phyloP scores from a whole-genome alignment of 2,888 invertebrate genomes.

The Prostheceraeus crozeri region DNA sequence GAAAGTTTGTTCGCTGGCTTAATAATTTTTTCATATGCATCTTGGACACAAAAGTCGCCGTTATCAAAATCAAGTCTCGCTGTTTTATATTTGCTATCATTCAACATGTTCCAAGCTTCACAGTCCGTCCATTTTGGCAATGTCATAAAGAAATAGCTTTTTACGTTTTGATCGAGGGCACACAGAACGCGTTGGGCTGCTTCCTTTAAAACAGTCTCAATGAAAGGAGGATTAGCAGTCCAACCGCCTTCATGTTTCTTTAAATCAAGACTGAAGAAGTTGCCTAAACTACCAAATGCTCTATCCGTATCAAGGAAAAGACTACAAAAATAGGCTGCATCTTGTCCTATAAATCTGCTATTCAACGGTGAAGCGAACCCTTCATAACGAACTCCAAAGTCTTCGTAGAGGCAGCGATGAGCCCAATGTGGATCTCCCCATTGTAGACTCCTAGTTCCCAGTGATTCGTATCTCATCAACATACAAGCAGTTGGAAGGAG shows the following conservation, averaged over 20 bases:
- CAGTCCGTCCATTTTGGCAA: slow-evolving; percentile 35
- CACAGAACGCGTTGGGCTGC: slow-evolving; percentile 27
- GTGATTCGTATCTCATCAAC: slow-evolving; percentile 34
- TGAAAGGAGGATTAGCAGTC: slow-evolving; percentile 37
- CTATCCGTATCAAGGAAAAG: slow-evolving; percentile 35
- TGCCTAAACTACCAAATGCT: slow-evolving; percentile 37
- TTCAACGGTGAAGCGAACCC: slow-evolving; percentile 37
- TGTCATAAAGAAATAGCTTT: slow-evolving; percentile 31
- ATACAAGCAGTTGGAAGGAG: slow-evolving; percentile 22
- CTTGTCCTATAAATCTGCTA: slow-evolving; percentile 34
- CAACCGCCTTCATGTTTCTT: slow-evolving; percentile 33
- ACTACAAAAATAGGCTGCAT: slow-evolving; percentile 36
- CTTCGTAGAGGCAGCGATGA: slow-evolving; percentile 19
- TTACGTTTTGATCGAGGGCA: slow-evolving; percentile 22
- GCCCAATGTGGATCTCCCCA: slow-evolving; percentile 33
- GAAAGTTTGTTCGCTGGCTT: slow-evolving; percentile 24
- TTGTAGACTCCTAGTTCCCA: slow-evolving; percentile 36
- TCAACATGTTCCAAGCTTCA: slow-evolving; percentile 31
- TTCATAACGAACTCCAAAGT: slow-evolving; percentile 35
- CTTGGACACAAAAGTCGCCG: slow-evolving; percentile 33
- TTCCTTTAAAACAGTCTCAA: slow-evolving; percentile 30
- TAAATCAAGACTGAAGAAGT: slow-evolving; percentile 36
- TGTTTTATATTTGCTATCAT: slow-evolving; percentile 5
- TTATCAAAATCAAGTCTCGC: slow-evolving; percentile 9
- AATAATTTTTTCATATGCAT: slow-evolving; percentile 33